Conservation (phyloP, 2,888 invertebrate species). For the Platerodrilus igneus region DNA sequence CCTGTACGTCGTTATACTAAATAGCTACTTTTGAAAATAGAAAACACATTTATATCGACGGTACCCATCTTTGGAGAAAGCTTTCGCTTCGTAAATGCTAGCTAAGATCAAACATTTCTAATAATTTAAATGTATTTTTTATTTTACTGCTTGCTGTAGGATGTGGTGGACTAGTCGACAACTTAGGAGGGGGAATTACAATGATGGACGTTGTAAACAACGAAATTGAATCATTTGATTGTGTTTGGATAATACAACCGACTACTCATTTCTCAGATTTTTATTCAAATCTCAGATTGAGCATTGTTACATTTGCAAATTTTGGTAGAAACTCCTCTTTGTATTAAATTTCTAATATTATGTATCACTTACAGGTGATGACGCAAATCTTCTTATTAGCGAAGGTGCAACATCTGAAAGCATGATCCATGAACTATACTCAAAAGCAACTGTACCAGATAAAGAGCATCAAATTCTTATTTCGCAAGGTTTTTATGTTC, state of each 20-base stretch:
- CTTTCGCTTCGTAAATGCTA: too few species aligned
- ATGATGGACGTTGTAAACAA: conserved; percentile 68
- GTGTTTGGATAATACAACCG: conserved; percentile 67
- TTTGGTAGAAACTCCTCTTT: too few species aligned
- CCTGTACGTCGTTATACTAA: too few species aligned
- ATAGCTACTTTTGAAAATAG: too few species aligned
- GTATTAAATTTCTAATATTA: too few species aligned
- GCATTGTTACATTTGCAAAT: conserved; percentile 42
- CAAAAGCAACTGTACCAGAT: too few species aligned
- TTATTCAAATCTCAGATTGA: conserved; percentile 63
- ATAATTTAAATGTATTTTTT: too few species aligned
- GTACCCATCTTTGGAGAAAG: too few species aligned
- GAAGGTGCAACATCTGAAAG: conserved; percentile 65
- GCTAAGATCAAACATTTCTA: too few species aligned
- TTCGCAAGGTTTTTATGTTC: conserved; percentile 64
- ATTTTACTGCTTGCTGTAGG: conserved; percentile 45
- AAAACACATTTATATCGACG: too few species aligned
- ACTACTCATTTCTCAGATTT: conserved; percentile 59
- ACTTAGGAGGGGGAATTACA: conserved; percentile 66
- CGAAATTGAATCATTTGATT: conserved; percentile 58
- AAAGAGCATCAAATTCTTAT: conserved; percentile 59
- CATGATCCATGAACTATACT: too few species aligned
- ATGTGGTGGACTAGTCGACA: conserved; percentile 67
- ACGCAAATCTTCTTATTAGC: conserved; percentile 59
- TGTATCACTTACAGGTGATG: conserved; percentile 48